Conservation (phyloP, 2,797 vertebrate species). For the Danio choprae region DNA sequence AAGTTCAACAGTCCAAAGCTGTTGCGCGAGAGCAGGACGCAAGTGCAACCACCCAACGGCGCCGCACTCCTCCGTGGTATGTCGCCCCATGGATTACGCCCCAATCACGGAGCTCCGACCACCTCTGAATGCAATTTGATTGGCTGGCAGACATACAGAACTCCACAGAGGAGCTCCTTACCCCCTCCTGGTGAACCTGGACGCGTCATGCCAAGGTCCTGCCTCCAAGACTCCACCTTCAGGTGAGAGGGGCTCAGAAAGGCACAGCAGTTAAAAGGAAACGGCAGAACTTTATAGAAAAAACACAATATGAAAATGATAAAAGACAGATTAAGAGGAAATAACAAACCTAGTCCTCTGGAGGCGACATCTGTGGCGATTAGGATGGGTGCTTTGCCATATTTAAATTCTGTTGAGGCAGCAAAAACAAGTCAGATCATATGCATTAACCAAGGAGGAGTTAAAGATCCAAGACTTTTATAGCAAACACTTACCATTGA, state of each 20-base stretch:
- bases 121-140: constrained; percentile 97
- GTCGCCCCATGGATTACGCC: constrained; percentile 80
- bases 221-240: constrained; percentile 99
- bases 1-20: constrained; percentile 79
- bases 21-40: constrained; percentile 78
- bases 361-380: constrained; percentile 99
- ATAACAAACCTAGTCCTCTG: constrained; percentile 93
- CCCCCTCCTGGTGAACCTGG: constrained; percentile 96
- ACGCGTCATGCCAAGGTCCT: constrained; percentile 99
- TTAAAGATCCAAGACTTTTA: rapidly evolving
- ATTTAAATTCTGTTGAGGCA: constrained; percentile 90
- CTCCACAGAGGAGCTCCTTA: constrained; percentile 98
- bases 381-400: constrained; percentile 97
- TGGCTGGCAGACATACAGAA: constrained; percentile 93
- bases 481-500: constrained; percentile 84
- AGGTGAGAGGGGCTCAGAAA: constrained; percentile 97
- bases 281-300: constrained; percentile 94
- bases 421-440: neutral
- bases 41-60: constrained; percentile 75
- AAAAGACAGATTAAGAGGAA: constrained; percentile 24
- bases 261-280: constrained; percentile 92
- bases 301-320: constrained; percentile 50
- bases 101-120: constrained; percentile 75
- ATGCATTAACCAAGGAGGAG: rapidly evolving
- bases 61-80: constrained; percentile 90